Conservation (phyloP, 1,140 invertebrate species). For the Atopsyche davidsoni region DNA sequence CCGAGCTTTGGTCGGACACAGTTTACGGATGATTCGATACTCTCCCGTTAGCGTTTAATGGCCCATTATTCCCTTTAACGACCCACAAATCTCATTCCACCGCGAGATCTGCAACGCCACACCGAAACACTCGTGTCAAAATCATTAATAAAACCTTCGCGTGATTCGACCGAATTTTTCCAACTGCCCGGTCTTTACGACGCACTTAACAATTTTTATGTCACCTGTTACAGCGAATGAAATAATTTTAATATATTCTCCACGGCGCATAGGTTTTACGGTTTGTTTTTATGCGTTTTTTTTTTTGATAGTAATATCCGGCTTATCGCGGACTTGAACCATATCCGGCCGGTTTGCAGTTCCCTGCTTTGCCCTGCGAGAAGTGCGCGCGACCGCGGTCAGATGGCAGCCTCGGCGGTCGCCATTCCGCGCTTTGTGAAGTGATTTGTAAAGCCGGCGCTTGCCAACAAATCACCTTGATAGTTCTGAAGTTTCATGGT, state of each 20-base stretch:
- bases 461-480: background rate
- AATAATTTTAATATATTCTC: conserved; percentile 21
- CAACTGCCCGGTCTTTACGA: conserved; percentile 21
- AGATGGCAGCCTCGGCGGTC: conserved; percentile 8
- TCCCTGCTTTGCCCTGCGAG: too few relatives aligned
- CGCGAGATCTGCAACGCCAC: background rate
- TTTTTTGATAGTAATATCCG: background rate
- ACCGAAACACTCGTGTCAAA: background rate
- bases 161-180: too few relatives aligned
- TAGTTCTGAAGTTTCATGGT: conserved; percentile 1
- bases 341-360: too few relatives aligned
- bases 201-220: conserved; percentile 28
- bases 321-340: background rate
- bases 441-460: conserved; percentile 1
- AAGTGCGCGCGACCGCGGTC: conserved; percentile 4
- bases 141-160: too few relatives aligned
- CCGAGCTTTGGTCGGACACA: too few relatives aligned
- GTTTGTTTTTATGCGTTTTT: conserved; percentile 19
- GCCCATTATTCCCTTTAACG: conserved; percentile 25
- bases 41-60: too few relatives aligned
- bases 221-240: conserved; percentile 30
- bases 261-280: conserved; percentile 20
- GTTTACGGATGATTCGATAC: too few relatives aligned
- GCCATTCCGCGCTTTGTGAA: conserved; percentile 5
- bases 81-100: conserved; percentile 14